Base-by-base conservation (phyloP, 1,140 invertebrate genomes). In the Drosophila lowei region DNA sequence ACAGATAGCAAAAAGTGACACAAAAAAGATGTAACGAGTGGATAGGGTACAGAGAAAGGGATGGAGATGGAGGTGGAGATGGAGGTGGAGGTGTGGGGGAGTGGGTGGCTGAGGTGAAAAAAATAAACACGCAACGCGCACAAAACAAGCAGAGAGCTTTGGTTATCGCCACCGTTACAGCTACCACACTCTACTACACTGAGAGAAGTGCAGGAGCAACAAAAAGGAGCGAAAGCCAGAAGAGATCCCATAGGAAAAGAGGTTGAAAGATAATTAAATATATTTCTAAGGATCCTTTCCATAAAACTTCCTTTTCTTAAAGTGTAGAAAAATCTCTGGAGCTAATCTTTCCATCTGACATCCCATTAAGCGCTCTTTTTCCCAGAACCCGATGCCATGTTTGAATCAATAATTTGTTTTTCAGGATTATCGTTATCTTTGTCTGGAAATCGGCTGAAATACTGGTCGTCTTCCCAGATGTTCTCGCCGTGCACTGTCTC, bases 121-220 rank as follows among this genome's bases (percentile, higher is more conserved):
- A 88, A 88, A 88, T 83, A 88, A 86, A 86, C 79, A 86, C 79
- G 71, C 72, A 68, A 79, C 83, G 65, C 68, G 72, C 60, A 55
- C 63, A 59, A 79, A 79, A 79, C 60, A 79, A 71, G 72, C 67
- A 83, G 62, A 83, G 62, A 41, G 53, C 59, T 81, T 83, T 63
- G 81, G 81, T 84, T 84, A 84, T 86, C 81, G 77, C 61, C 63
- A 70, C 73, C 63, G 58, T 77, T 84, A 77, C 62, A 80, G 67
- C 65, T 80, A 74, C 38, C 72, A 5, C 23, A 18, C 18, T 62
- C 65, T 6, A 7, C 9, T 49, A 50, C 81, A 85, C 80, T 72
- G 66, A 0, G 4, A 50, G 25, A 79, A 80, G 2, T 3, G 30
- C 9, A 23, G n/a, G n/a, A 0, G 2, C 28, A 28, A 28, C 28